Evolutionary conservation across 2,113 vertebrate species (phyloP).

Genomic region (Eleginops maclovinus): DNA sequence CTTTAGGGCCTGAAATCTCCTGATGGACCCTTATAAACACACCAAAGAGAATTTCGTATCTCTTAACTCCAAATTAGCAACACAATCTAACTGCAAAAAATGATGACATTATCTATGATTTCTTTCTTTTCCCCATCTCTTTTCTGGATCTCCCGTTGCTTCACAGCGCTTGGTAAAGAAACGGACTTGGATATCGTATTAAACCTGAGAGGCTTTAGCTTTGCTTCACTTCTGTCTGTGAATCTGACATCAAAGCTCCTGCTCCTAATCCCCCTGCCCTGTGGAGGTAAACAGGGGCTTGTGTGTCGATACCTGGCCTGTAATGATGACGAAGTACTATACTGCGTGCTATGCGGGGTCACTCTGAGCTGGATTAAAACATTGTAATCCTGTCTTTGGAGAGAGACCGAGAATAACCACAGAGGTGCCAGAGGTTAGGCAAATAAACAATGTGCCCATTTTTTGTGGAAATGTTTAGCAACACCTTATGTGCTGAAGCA

Average conservation of each 20-base stretch:
- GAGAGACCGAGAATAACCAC: constrained; percentile 46
- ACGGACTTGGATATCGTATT: constrained; percentile 62
- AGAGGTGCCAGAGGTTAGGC: constrained; percentile 61
- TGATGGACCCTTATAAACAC: constrained; percentile 19
- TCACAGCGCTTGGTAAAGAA: constrained; percentile 38
- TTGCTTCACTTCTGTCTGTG: constrained; percentile 56
- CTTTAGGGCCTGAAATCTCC: constrained; percentile 2
- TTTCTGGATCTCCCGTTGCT: neutral
- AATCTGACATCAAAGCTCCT: constrained; percentile 77
- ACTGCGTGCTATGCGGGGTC: constrained; percentile 47
- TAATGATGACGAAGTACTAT: constrained; percentile 37
- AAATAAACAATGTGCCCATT: constrained; percentile 67
- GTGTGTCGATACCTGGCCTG: constrained; percentile 64
- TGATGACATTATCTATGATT: neutral
- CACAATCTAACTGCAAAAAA: constrained; percentile 21
- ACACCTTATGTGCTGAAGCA: neutral
- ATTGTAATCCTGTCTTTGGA: constrained; percentile 74
- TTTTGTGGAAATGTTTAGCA: constrained; percentile 38
- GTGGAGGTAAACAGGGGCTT: constrained; percentile 64
- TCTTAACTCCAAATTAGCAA: constrained; percentile 10
- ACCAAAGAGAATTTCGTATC: constrained; percentile 22
- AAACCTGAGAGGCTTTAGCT: constrained; percentile 55
- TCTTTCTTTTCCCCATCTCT: constrained; percentile 3
- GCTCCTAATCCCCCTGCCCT: constrained; percentile 71
- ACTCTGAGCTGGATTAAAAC: constrained; percentile 76